Evolutionary conservation across 1,140 invertebrate species (phyloP).

Genomic region (Drosophila kurseongensis): DNA sequence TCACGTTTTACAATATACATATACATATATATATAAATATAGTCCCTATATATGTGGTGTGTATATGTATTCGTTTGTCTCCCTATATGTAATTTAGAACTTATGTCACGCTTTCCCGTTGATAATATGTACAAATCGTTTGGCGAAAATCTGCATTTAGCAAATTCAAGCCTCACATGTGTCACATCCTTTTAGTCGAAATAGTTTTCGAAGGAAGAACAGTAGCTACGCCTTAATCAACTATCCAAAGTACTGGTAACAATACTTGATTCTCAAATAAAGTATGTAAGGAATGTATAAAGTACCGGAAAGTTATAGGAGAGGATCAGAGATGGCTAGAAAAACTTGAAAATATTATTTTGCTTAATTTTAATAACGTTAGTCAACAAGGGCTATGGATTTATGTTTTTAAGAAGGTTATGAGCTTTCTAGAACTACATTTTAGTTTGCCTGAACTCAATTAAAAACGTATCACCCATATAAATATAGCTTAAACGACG

Average conservation of each 20-base stretch:
- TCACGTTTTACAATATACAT: slow-evolving; percentile 24
- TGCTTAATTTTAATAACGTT: not conserved
- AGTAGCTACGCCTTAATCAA: slow-evolving; percentile 7
- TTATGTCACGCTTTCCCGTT: slow-evolving; percentile 54
- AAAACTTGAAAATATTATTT: not conserved
- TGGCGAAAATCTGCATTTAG: slow-evolving; percentile 6
- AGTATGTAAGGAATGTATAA: slow-evolving; percentile 10
- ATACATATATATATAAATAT: slow-evolving; percentile 32
- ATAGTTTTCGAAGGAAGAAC: slow-evolving; percentile 27
- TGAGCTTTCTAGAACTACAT: slow-evolving; percentile 1
- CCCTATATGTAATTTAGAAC: slow-evolving; percentile 58
- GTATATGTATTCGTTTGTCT: slow-evolving; percentile 19
- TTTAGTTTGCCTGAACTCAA: not conserved
- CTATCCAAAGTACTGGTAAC: slow-evolving; percentile 2
- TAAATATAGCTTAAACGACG: slow-evolving; percentile 10
- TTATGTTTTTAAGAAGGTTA: not conserved
- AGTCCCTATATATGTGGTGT: slow-evolving; percentile 20
- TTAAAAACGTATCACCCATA: slow-evolving; percentile 36
- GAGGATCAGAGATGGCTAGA: not conserved
- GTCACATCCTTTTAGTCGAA: slow-evolving; percentile 2
- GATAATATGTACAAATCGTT: slow-evolving; percentile 44
- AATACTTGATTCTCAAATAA: not conserved
- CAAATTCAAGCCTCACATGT: not conserved
- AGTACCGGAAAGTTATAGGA: not conserved
- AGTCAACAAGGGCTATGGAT: not conserved